Evolutionary conservation across 2,797 vertebrate genomes (phyloP), one percentile per base, ranked within the genome.

Genomic region (Cyprinodon diabolis): DNA sequence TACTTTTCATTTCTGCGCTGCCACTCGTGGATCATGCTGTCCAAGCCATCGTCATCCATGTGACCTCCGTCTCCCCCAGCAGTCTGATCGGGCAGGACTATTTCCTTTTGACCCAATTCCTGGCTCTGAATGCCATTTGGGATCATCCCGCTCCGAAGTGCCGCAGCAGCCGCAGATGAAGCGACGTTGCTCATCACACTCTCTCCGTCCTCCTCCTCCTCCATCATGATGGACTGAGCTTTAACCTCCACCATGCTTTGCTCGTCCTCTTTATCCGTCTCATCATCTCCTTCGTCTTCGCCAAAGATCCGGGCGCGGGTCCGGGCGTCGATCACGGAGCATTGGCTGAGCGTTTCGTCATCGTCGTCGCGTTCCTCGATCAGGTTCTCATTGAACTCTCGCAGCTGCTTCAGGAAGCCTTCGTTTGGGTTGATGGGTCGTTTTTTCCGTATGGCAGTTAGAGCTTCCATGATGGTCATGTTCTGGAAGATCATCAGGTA

Each of bases 401-500:
- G 92, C 30, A 99, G 95, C 92, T 99, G 98, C 92, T 96, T 97
- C 68, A 99, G 90, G 92, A 99, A 99, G 71, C 96, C 96, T 0
- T 98, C 97, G 0, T 99, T 99, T 82, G 98, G 98, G 88, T 94
- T 95, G 92, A 99, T 95, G 79, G 97, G 90, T 0, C 98, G 95
- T 71, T 97, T 98, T 84, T 95, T 96, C 69, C 97, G 94, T 58
- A 99, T 84, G 0, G 96, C 93, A 74, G 95, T 95, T 83, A 99
- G 82, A 0, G 98, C 97, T 75, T 99, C 96, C 92, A 97, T 94
- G 83, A 99, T 79, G 35, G 92, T 94, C 97, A 98, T 96, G 87
- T 96, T 94, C 78, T 99, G 98, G 92, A 98, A 99, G 86, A 98
- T 98, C 98, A 99, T 99, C 78, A 99, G 93, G 89, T 99, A 99